Evolutionary conservation across 2,888 invertebrate genomes (phyloP).

Genomic region (Trichopoda pennipes): DNA sequence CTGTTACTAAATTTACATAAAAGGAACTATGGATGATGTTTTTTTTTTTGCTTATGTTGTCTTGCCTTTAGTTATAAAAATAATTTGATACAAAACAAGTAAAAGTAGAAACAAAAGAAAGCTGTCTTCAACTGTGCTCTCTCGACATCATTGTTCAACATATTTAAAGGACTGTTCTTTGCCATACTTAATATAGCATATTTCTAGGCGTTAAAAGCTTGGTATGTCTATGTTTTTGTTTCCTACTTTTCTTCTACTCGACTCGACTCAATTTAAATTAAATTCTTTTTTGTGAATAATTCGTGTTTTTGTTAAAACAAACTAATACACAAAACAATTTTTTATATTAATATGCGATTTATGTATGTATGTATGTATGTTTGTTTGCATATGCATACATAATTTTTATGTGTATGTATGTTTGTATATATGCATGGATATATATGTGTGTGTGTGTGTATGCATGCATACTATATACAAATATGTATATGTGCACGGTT

Average conservation of each 20-base stretch:
- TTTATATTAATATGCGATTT: constrained; percentile 47
- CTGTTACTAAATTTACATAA: constrained; percentile 58
- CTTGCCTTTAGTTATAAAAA: constrained; percentile 55
- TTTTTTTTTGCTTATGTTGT: constrained; percentile 33
- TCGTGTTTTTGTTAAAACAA: constrained; percentile 32
- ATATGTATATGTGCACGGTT: too few relatives aligned
- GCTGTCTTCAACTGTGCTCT: constrained; percentile 30
- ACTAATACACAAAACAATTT: constrained; percentile 41
- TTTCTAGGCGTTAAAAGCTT: constrained; percentile 62
- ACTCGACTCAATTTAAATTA: neutral
- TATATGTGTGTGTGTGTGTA: too few relatives aligned
- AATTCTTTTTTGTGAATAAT: constrained; percentile 38
- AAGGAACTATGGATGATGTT: constrained; percentile 44
- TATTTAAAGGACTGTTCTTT: constrained; percentile 29
- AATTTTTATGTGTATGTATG: too few relatives aligned
- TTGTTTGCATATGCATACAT: neutral
- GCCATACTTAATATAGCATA: constrained; percentile 40
- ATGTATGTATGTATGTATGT: neutral
- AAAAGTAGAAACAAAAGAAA: constrained; percentile 15
- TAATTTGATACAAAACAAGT: constrained; percentile 48
- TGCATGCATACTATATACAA: too few relatives aligned
- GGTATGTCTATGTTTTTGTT: constrained; percentile 19
- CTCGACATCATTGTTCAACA: constrained; percentile 22
- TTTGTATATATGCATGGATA: neutral
- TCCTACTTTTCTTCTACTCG: constrained; percentile 1